Conservation (phyloP, 1,140 invertebrate genomes). For the Drosophila rhopaloa region DNA sequence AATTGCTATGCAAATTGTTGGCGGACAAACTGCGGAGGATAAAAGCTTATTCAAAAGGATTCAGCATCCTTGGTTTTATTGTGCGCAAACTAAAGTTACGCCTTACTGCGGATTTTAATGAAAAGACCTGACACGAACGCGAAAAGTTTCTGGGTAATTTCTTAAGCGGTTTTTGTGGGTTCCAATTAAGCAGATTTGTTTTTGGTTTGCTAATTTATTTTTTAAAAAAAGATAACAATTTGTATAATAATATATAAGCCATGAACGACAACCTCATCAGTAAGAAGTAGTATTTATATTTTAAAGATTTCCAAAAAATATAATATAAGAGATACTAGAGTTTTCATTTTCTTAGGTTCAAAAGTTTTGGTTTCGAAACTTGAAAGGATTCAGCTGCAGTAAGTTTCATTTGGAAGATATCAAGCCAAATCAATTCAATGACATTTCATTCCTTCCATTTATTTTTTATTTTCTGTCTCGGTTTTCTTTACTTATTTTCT, state of each 20-base stretch:
- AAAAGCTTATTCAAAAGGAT: conserved; percentile 5
- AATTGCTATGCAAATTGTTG: conserved; percentile 74
- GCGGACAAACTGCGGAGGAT: neutral
- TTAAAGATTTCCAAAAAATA: too few species aligned
- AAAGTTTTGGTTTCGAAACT: neutral
- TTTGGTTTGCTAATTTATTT: too few species aligned
- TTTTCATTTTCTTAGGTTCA: too few species aligned
- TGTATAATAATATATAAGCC: neutral
- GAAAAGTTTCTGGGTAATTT: conserved; percentile 17
- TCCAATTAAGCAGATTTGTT: neutral
- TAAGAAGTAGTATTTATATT: too few species aligned
- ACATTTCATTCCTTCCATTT: conserved; percentile 13
- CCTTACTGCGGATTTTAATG: neutral
- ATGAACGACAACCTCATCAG: too few species aligned
- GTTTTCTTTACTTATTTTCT: neutral
- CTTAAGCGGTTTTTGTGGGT: neutral
- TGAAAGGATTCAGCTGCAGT: neutral
- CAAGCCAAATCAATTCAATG: conserved; percentile 5
- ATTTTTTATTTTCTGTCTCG: conserved; percentile 16
- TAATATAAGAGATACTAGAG: too few species aligned
- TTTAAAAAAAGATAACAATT: neutral
- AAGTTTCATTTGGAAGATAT: neutral
- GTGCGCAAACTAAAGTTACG: neutral
- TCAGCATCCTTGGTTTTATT: neutral
- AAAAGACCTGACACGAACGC: neutral